Percentiles rank a stretch among this genome's conserved stretches.
Evolutionary conservation across 1,140 invertebrate species (phyloP).

Genomic region (Diachasmimorpha longicaudata): DNA sequence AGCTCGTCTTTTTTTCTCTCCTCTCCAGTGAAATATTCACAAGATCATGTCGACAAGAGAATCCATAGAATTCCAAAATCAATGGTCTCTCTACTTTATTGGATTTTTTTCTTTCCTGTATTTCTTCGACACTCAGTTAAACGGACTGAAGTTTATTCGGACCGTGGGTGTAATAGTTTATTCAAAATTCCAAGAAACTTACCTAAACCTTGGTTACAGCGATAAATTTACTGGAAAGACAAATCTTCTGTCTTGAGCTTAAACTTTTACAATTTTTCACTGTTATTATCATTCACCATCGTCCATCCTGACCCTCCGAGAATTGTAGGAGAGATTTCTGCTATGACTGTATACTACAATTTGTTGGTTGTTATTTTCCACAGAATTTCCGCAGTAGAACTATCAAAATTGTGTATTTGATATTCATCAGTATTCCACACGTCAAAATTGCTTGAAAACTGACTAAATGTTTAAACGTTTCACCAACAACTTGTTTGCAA

Average conservation of each 20-base stretch:
- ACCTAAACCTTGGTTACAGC: no score
- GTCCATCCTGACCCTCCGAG: background rate
- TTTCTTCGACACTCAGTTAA: background rate
- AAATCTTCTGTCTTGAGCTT: background rate
- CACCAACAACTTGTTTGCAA: no score
- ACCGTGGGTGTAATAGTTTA: background rate
- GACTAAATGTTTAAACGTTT: no score
- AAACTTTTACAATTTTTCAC: background rate
- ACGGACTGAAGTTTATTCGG: background rate
- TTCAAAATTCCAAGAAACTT: background rate
- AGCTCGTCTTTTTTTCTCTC: background rate
- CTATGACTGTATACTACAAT: no score
- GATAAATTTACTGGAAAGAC: no score
- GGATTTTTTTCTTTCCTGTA: background rate
- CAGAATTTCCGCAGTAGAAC: no score
- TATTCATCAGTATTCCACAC: no score
- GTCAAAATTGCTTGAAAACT: no score
- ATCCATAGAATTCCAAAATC: background rate
- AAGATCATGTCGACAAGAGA: background rate
- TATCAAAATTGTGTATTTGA: no score
- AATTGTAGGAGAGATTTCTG: background rate
- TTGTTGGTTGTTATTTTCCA: no score
- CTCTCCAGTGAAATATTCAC: conserved; percentile 2
- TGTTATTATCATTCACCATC: background rate
- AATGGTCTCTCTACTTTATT: background rate